Percentiles rank a stretch among this genome's conserved stretches.
phyloP scores from a whole-genome alignment of 2,113 vertebrate genomes.

The Limnothrissa miodon region DNA sequence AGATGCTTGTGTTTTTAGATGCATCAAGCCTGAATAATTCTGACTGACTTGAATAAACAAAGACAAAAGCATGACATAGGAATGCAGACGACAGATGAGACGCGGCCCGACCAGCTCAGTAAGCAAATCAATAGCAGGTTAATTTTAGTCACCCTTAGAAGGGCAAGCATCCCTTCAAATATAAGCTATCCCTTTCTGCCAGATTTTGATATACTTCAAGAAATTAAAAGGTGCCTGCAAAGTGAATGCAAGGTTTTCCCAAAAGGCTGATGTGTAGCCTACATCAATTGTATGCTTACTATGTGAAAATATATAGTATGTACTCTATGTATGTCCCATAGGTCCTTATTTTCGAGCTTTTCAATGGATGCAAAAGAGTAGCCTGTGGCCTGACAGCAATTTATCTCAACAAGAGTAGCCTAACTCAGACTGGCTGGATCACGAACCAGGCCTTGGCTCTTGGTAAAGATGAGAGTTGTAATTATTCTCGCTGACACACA shows the following conservation, averaged over 20 bases:
- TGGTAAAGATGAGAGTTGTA: not conserved
- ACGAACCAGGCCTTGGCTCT: not conserved
- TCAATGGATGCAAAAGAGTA: not conserved
- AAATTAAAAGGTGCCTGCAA: not conserved
- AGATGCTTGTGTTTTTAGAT: not conserved
- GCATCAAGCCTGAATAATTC: constrained; percentile 14
- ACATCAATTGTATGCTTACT: no score
- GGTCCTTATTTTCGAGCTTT: not conserved
- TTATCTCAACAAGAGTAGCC: not conserved
- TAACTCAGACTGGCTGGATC: not conserved
- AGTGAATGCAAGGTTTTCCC: not conserved
- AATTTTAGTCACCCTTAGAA: not conserved
- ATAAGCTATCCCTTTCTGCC: not conserved
- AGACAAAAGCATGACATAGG: not conserved
- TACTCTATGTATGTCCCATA: not conserved
- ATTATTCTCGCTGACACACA: not conserved
- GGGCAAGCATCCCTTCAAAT: not conserved
- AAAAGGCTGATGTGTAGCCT: not conserved
- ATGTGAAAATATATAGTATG: no score
- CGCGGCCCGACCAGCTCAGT: not conserved
- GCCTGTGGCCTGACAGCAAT: not conserved
- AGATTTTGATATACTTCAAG: not conserved
- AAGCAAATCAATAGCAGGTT: not conserved
- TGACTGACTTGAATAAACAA: constrained; percentile 14
- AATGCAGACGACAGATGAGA: not conserved